Percentiles rank a stretch among this genome's conserved stretches.
phyloP scores from a whole-genome alignment of 2,888 invertebrate genomes.

The Siphonodentalium dalli region DNA sequence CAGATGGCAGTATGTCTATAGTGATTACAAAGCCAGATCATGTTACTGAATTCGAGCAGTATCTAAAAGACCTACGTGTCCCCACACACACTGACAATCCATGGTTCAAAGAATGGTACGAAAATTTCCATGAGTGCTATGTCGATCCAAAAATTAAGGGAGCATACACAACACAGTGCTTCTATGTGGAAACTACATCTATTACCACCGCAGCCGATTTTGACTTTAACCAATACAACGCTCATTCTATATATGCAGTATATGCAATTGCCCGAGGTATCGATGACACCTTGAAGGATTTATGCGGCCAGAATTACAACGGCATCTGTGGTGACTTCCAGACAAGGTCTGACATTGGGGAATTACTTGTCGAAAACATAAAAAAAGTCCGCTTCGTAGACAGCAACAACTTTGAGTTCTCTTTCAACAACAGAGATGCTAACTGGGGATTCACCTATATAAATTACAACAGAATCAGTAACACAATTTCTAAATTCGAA shows the following conservation, averaged over 20 bases:
- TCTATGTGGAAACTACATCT: constrained; percentile 10
- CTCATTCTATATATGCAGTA: constrained; percentile 46
- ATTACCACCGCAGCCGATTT: constrained; percentile 37
- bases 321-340: constrained; percentile 45
- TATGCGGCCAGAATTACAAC: constrained; percentile 44
- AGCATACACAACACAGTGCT: constrained; percentile 24
- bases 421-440: constrained; percentile 32
- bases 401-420: constrained; percentile 27
- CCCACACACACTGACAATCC: constrained; percentile 45
- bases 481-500: background rate
- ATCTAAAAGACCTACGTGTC: constrained; percentile 36
- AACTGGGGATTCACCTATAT: constrained; percentile 22
- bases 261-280: constrained; percentile 49
- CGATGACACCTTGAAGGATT: constrained; percentile 39
- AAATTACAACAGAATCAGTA: no score
- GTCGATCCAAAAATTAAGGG: constrained; percentile 27
- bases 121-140: constrained; percentile 44
- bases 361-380: constrained; percentile 40
- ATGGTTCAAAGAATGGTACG: constrained; percentile 57
- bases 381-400: constrained; percentile 31
- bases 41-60: constrained; percentile 19
- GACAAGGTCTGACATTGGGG: constrained; percentile 36
- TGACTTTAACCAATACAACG: constrained; percentile 29
- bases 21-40: constrained; percentile 19
- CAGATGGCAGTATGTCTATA: constrained; percentile 44